Percentiles rank a stretch among this genome's conserved stretches.
These are phyloP conservation scores for Cryptophagus acutangulus DNA, from an alignment of 2,888 invertebrate genomes.

Conservation along the genomic window DNA sequence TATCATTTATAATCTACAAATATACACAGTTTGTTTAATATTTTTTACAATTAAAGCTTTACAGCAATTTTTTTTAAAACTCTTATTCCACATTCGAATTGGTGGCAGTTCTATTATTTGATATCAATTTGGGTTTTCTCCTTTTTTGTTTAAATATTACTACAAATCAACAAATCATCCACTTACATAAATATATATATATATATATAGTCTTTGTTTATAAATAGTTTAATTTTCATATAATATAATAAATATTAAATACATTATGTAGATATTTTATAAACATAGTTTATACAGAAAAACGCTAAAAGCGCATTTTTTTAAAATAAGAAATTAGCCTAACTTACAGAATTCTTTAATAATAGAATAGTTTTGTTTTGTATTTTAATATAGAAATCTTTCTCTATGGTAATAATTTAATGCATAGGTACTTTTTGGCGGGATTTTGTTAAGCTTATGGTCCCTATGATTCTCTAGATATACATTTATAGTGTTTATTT, in stretches of 20 bases:
- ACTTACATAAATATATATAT: not conserved
- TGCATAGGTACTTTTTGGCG: constrained; percentile 40
- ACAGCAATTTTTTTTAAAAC: constrained; percentile 41
- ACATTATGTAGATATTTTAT: constrained; percentile 22
- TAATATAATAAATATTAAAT: constrained; percentile 27
- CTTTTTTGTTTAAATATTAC: too few species aligned
- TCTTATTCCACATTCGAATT: constrained; percentile 29
- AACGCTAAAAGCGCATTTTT: constrained; percentile 25
- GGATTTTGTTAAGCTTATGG: constrained; percentile 39
- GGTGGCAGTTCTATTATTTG: constrained; percentile 41
- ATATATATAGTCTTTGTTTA: constrained; percentile 9
- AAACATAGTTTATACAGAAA: constrained; percentile 31
- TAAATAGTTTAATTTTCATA: constrained; percentile 16
- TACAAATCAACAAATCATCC: not conserved
- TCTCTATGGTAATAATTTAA: constrained; percentile 3
- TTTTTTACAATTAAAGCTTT: constrained; percentile 44
- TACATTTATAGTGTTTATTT: constrained; percentile 26
- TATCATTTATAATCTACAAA: too few species aligned
- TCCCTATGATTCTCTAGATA: constrained; percentile 39
- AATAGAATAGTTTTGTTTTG: not conserved
- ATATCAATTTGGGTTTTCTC: too few species aligned
- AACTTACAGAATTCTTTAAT: not conserved
- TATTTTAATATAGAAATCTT: not conserved
- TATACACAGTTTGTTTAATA: constrained; percentile 23
- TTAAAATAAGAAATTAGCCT: not conserved